These are phyloP conservation scores for Trichacis sp. DNA, from an alignment of 2,888 invertebrate species.

Conservation along the genomic window DNA sequence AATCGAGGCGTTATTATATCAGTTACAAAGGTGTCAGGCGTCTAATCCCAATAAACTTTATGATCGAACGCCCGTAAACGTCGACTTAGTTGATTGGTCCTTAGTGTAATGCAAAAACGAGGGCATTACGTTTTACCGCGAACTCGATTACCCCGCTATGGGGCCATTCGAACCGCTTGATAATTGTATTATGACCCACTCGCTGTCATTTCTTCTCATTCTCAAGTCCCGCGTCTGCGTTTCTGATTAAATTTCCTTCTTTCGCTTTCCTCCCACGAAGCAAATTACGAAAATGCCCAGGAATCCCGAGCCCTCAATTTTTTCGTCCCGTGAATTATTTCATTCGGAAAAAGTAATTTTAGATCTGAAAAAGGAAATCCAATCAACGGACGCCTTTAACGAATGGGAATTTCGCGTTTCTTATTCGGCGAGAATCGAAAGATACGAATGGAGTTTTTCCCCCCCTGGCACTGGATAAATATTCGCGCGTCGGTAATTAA, in stretches of 20 bases:
- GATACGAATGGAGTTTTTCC: constrained; percentile 14
- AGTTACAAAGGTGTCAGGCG: background rate
- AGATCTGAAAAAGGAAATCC: constrained; percentile 9
- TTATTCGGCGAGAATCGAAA: constrained; percentile 33
- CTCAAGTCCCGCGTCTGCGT: constrained; percentile 41
- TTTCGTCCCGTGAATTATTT: too few species aligned
- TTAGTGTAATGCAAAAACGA: constrained; percentile 17
- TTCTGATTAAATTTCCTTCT: constrained; percentile 55
- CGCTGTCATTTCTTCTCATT: constrained; percentile 45
- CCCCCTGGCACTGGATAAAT: constrained; percentile 19
- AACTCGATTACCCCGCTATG: constrained; percentile 55
- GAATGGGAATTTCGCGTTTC: constrained; percentile 23
- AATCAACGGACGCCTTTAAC: constrained; percentile 18
- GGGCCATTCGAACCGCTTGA: constrained; percentile 58
- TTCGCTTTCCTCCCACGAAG: constrained; percentile 16
- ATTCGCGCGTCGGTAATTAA: constrained; percentile 32
- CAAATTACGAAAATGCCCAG: too few species aligned
- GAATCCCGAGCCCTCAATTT: constrained; percentile 11
- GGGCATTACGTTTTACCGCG: constrained; percentile 55
- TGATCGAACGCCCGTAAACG: background rate
- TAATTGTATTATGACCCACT: constrained; percentile 59
- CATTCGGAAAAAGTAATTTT: too few species aligned
- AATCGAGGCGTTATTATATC: background rate
- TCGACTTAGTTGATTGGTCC: background rate
- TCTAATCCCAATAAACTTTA: background rate